A percentile compares a stretch with the other conserved stretches of the same genome.
Evolutionary conservation across 2,888 invertebrate genomes (phyloP).

Genomic region (Amblyjoppa fuscipennis): DNA sequence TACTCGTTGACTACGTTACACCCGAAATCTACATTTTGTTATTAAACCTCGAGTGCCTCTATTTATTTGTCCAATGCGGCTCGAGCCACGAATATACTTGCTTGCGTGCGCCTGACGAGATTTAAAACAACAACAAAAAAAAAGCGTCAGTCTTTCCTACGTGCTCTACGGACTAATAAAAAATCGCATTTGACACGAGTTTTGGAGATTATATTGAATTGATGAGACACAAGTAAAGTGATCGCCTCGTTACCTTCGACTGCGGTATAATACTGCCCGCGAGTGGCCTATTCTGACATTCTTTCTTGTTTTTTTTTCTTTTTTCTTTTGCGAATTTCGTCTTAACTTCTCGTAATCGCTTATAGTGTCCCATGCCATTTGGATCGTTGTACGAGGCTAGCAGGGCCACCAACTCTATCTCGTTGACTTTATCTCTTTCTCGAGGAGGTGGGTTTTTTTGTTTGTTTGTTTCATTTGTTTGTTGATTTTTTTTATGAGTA

Average conservation of each 20-base stretch:
- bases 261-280: conserved; percentile 72
- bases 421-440: conserved; percentile 20
- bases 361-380: conserved; percentile 48
- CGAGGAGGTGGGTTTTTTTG: conserved; percentile 33
- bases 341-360: conserved; percentile 41
- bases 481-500: conserved; percentile 69
- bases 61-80: conserved; percentile 48
- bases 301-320: conserved; percentile 24
- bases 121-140: conserved; percentile 11
- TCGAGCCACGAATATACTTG: conserved; percentile 39
- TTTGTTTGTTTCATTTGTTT: conserved; percentile 39
- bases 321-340: conserved; percentile 31
- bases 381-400: conserved; percentile 43
- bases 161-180: conserved; percentile 68
- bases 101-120: conserved; percentile 10
- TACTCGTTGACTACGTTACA: conserved; percentile 21
- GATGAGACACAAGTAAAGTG: conserved; percentile 66
- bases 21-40: conserved; percentile 25
- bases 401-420: conserved; percentile 29
- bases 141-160: conserved; percentile 46
- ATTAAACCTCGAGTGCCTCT: conserved; percentile 7
- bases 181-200: conserved; percentile 37
- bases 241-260: conserved; percentile 73
- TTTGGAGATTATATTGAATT: conserved; percentile 60
- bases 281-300: conserved; percentile 61